phyloP scores from a whole-genome alignment of 2,113 vertebrate species.

The western clawed frog (Xenopus tropicalis) region DNA sequence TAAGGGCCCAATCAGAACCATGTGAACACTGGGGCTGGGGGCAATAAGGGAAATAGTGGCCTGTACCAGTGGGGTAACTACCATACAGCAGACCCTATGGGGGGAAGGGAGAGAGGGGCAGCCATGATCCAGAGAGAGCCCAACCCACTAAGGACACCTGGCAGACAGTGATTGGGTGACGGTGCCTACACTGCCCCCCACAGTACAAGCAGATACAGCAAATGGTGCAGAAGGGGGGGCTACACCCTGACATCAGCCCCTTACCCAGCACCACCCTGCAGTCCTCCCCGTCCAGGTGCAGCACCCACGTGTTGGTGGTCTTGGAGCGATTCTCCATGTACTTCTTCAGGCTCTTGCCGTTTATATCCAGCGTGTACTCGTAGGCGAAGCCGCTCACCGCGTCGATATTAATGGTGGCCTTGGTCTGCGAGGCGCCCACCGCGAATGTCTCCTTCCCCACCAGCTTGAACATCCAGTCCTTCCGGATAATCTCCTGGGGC shows the following conservation, averaged over 20 bases:
- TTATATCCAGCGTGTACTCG: constrained; percentile 94
- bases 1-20: too few relatives aligned
- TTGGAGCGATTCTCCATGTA: constrained; percentile 95
- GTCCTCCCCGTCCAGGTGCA: constrained; percentile 82
- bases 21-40: too few relatives aligned
- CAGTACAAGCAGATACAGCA: too few relatives aligned
- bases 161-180: too few relatives aligned
- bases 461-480: constrained; percentile 98
- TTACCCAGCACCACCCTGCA: constrained; percentile 90
- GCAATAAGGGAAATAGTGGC: too few relatives aligned
- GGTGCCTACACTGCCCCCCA: too few relatives aligned
- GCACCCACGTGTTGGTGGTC: constrained; percentile 90
- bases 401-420: constrained; percentile 95
- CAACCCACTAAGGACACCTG: too few relatives aligned
- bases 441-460: constrained; percentile 93
- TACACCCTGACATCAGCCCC: constrained; percentile 33
- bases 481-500: constrained; percentile 81
- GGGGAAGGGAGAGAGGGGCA: too few relatives aligned
- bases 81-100: too few relatives aligned
- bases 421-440: constrained; percentile 82
- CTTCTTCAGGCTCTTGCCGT: constrained; percentile 94
- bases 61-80: too few relatives aligned
- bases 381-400: constrained; percentile 92
- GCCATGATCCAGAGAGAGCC: too few relatives aligned
- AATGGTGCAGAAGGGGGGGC: too few relatives aligned